phyloP scores from a whole-genome alignment of 2,113 vertebrate species.

The Anolis carolinensis region DNA sequence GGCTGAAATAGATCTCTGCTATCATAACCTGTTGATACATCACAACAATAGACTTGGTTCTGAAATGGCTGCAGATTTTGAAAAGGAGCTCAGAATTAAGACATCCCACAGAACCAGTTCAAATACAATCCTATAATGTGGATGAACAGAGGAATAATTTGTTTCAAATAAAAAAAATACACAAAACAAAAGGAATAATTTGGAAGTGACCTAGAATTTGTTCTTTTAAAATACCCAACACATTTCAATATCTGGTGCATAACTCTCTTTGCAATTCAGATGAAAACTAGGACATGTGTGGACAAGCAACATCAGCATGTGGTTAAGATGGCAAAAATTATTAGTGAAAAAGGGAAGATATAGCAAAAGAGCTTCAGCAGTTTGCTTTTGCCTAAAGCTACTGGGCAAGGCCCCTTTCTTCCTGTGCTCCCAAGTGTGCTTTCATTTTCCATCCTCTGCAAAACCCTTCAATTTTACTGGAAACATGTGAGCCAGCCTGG shows the following conservation, averaged over 20 bases:
- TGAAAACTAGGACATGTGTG: no score
- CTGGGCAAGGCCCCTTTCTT: no score
- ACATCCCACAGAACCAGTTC: background rate
- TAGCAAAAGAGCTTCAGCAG: no score
- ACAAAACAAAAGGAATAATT: background rate
- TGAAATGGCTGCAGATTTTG: background rate
- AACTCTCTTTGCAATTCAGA: no score
- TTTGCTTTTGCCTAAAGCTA: no score
- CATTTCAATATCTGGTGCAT: no score
- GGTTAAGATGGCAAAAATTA: no score
- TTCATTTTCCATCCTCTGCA: background rate
- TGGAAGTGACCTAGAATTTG: background rate
- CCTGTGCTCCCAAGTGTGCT: background rate
- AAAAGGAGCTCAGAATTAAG: slow-evolving; percentile 13
- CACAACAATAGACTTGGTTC: background rate
- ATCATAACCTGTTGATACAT: background rate
- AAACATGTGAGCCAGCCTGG: no score
- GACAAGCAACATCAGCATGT: no score
- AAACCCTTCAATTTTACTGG: no score
- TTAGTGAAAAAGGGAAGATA: no score
- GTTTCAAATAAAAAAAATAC: background rate
- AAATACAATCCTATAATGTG: slow-evolving; percentile 24
- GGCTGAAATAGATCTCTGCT: background rate
- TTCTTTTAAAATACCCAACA: background rate
- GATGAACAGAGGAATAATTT: background rate